Evolutionary conservation across 2,113 vertebrate species (phyloP), one percentile per base, ranked within the genome.

Genomic region (Corythoichthys haematopterus): DNA sequence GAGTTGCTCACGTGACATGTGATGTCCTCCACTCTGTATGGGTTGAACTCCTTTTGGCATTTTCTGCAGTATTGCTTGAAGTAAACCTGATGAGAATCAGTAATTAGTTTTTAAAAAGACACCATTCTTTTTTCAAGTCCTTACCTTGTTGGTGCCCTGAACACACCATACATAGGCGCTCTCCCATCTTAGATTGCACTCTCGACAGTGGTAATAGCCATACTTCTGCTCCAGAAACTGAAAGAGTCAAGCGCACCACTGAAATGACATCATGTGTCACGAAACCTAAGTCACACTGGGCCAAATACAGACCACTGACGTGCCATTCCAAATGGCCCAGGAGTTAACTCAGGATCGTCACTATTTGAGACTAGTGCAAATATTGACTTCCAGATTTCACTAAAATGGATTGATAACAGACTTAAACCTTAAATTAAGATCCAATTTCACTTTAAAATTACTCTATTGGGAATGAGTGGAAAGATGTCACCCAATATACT

Each of bases 91-190:
- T 76, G 76, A 3, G 51, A 6, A 51, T 0, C 38, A 2, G 1
- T 6, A 15, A 43, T 43, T 8, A 43, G 40, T 43, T 43, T 43
- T 43, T 5, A 43, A 8, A 43, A 40, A 43, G 40, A 43, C 6
- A 43, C 1, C 40, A 43, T 7, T 43, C 3, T 1, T 50, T 14
- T 1, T 11, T 2, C 47, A 3, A 35, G 20, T 6, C 0, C 72
- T 85, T 76, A 96, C 97, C 95, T 99, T 99, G 85, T 88, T 98
- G 6, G 97, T 99, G 68, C 95, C 95, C 85, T 97, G 96, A 46
- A 99, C 96, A 45, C 96, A 98, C 96, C 96, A 98, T 68, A 98
- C 97, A 1, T 99, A 99, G 0, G 97, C 97, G 7, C 97, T 99
- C 83, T 99, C 97, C 97, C 97, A 99, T 3, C 96, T 93, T 69